phyloP scores from a whole-genome alignment of 1,140 invertebrate species.

The Heliconius hermathena region DNA sequence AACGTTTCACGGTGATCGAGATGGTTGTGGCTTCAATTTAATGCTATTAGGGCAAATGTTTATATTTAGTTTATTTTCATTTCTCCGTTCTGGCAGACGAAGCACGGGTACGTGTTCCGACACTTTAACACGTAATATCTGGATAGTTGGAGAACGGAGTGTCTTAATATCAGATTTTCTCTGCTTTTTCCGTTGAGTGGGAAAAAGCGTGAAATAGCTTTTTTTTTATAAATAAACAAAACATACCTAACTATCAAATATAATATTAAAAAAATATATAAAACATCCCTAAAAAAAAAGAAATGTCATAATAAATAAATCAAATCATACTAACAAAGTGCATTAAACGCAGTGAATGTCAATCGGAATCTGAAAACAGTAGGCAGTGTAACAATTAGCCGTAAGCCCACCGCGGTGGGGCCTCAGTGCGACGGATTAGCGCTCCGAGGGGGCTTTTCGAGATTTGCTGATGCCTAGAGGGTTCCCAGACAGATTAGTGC shows the following conservation, averaged over 20 bases:
- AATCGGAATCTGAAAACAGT: conserved; percentile 2
- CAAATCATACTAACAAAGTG: conserved; percentile 4
- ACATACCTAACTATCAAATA: too few species aligned
- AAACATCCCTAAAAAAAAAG: too few species aligned
- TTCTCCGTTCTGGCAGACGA: not conserved
- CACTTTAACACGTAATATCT: not conserved
- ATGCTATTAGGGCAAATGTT: not conserved
- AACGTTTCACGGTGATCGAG: too few species aligned
- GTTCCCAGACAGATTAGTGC: conserved; percentile 4
- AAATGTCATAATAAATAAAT: not conserved
- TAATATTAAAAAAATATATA: too few species aligned
- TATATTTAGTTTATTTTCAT: not conserved
- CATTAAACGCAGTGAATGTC: not conserved
- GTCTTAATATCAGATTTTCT: too few species aligned
- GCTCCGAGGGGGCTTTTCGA: conserved; percentile 12
- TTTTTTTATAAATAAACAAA: too few species aligned
- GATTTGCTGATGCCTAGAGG: conserved; percentile 21
- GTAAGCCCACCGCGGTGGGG: conserved; percentile 10
- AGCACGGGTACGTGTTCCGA: not conserved
- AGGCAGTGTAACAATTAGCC: conserved; percentile 21
- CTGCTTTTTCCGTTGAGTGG: too few species aligned
- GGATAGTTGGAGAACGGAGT: too few species aligned
- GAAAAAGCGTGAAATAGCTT: too few species aligned
- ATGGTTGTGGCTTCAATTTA: too few species aligned
- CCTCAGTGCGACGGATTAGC: conserved; percentile 23